Evolutionary conservation across 2,113 vertebrate genomes (phyloP).

Genomic region (Mastomys natalensis): DNA sequence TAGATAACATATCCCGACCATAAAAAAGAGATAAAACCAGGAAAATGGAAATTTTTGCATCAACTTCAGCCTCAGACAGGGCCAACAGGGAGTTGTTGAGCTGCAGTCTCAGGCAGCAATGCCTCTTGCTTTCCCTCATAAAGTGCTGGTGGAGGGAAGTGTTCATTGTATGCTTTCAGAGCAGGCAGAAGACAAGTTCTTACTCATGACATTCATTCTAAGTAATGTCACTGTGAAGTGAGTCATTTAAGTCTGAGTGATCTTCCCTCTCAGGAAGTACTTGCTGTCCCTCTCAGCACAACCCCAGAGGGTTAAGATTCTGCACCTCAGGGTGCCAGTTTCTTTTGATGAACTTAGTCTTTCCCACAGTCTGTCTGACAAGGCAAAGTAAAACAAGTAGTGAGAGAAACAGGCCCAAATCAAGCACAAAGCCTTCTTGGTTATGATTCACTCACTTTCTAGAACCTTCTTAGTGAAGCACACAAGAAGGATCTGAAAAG

Average conservation of each 20-base stretch:
- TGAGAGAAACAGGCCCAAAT: not conserved
- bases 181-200: constrained; percentile 21
- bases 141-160: constrained; percentile 31
- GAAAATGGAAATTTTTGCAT: constrained; percentile 78
- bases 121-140: constrained; percentile 50
- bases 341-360: not conserved
- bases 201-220: constrained; percentile 35
- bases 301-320: not conserved
- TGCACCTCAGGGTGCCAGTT: not conserved
- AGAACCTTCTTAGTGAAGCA: constrained; percentile 15
- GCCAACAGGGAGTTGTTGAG: constrained; percentile 70
- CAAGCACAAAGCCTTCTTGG: not conserved
- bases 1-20: constrained; percentile 73
- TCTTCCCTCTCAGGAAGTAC: not conserved
- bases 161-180: constrained; percentile 27
- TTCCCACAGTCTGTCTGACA: not conserved
- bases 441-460: constrained; percentile 31
- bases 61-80: constrained; percentile 74
- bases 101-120: constrained; percentile 14
- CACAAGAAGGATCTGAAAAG: not conserved
- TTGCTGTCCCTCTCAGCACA: not conserved
- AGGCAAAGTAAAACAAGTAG: not conserved
- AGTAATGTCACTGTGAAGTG: not conserved
- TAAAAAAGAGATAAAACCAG: constrained; percentile 78
- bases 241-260: not conserved